A percentile compares a stretch with the other conserved stretches of the same genome.
Conservation (phyloP, 1,140 invertebrate species). For the Cataglyphis hispanica region DNA sequence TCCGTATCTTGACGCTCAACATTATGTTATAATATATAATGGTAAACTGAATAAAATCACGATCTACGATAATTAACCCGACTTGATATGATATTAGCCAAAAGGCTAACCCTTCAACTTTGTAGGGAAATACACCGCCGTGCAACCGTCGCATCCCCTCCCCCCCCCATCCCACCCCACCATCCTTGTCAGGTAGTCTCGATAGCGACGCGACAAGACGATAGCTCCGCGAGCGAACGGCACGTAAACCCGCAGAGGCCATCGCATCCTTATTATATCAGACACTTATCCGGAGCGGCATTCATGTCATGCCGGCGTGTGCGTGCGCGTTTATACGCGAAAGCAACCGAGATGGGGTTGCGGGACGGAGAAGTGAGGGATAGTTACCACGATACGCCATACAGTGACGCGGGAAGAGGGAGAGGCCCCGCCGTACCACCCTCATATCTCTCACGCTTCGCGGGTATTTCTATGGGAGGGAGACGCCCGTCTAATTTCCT, state of each 20-base stretch:
- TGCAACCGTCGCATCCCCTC: background rate
- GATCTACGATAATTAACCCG: slow-evolving; percentile 34
- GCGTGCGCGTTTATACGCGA: slow-evolving; percentile 52
- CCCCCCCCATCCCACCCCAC: too few species aligned
- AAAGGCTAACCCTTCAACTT: background rate
- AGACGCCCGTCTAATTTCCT: slow-evolving; percentile 86
- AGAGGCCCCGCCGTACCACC: slow-evolving; percentile 54
- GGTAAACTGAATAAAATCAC: background rate
- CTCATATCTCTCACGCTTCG: slow-evolving; percentile 85
- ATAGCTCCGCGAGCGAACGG: slow-evolving; percentile 43
- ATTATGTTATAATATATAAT: background rate
- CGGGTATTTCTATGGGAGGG: slow-evolving; percentile 84
- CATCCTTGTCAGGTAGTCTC: slow-evolving; percentile 42
- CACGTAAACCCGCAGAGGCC: slow-evolving; percentile 60
- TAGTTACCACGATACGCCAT: slow-evolving; percentile 71
- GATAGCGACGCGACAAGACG: slow-evolving; percentile 53
- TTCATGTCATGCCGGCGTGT: slow-evolving; percentile 69
- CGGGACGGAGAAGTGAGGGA: slow-evolving; percentile 59
- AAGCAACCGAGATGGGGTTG: slow-evolving; percentile 51
- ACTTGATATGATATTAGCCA: background rate
- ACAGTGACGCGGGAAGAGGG: slow-evolving; percentile 1
- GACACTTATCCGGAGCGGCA: slow-evolving; percentile 67
- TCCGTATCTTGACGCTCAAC: background rate
- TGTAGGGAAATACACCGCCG: slow-evolving; percentile 37
- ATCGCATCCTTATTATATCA: slow-evolving; percentile 67